phyloP scores from a whole-genome alignment of 2,797 vertebrate species.

The Vespertilio murinus region DNA sequence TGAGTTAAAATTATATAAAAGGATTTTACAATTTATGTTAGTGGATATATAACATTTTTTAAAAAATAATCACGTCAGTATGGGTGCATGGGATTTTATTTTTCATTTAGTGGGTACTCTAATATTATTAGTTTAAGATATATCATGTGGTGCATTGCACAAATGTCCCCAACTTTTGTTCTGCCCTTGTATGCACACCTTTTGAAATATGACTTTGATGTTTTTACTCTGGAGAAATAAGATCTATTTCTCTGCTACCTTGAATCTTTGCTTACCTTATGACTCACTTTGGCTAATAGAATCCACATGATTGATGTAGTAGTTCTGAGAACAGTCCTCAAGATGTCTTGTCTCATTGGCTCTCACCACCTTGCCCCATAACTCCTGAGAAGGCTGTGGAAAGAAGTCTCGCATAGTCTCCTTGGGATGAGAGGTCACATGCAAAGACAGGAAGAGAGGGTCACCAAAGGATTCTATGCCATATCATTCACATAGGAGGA shows the following conservation, averaged over 20 bases:
- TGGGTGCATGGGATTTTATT: not conserved
- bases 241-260: not conserved
- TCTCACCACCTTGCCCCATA: not conserved
- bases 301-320: not conserved
- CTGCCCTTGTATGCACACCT: not conserved
- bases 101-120: not conserved
- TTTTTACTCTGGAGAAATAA: not conserved
- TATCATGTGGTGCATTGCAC: not conserved
- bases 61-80: not conserved
- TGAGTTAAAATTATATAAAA: not conserved
- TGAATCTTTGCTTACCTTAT: not conserved
- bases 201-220: not conserved
- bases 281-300: not conserved
- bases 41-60: not conserved
- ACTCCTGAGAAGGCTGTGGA: not conserved
- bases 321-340: not conserved
- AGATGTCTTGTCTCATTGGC: not conserved
- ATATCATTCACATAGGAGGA: not conserved
- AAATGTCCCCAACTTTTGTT: not conserved
- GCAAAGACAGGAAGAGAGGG: not conserved
- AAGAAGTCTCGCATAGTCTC: not conserved
- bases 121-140: not conserved
- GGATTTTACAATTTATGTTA: not conserved
- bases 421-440: not conserved
- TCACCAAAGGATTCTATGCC: not conserved